phyloP scores from a whole-genome alignment of 2,797 vertebrate genomes.

The Erethizon dorsatum region DNA sequence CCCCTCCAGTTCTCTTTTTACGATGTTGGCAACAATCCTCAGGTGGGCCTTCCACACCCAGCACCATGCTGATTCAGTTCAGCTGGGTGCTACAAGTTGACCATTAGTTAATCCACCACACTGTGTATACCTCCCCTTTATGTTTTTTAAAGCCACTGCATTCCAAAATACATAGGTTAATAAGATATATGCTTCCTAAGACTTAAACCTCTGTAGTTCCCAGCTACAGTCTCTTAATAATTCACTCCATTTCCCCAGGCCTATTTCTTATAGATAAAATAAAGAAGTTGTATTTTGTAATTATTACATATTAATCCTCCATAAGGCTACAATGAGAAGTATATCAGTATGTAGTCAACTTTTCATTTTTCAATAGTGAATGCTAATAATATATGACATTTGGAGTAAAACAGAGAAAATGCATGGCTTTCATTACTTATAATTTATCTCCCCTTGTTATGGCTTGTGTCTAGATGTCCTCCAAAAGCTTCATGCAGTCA shows the following conservation, averaged over 20 bases:
- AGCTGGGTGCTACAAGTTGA: not conserved
- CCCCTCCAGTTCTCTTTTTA: not conserved
- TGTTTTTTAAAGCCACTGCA: not conserved
- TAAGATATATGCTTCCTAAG: not conserved
- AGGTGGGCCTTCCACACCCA: not conserved
- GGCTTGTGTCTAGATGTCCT: not conserved
- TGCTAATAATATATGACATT: not conserved
- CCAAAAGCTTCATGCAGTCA: not conserved
- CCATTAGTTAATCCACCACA: not conserved
- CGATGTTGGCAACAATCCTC: not conserved
- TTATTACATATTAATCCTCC: not conserved
- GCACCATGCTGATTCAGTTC: not conserved
- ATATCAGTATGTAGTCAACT: not conserved
- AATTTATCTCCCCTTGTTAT: not conserved
- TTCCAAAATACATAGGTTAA: not conserved
- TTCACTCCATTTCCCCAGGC: not conserved
- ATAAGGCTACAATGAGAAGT: not conserved
- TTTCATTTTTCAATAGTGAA: not conserved
- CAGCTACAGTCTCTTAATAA: not conserved
- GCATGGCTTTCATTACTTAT: not conserved
- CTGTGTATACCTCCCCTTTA: not conserved
- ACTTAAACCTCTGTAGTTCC: not conserved
- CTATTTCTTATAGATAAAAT: slow-evolving; percentile 1
- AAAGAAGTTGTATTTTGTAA: not conserved
- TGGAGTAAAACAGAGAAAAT: slow-evolving; percentile 18